Evolutionary conservation across 37 sponge, comb jelly and placozoan genomes (phyloP).

Genomic region (Spongia lamella): DNA sequence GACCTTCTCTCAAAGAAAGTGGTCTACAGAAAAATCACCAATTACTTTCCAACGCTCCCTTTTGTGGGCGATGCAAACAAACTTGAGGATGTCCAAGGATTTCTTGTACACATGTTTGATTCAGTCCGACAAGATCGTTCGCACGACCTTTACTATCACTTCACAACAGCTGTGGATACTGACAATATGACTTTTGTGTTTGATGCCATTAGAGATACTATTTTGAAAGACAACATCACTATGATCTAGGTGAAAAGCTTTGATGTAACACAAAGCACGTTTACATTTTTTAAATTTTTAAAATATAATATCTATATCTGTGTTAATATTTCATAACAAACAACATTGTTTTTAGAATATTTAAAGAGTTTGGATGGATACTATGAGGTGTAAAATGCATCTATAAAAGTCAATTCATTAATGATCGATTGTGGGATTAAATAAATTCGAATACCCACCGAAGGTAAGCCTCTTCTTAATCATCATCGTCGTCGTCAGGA

Average conservation of each 20-base stretch:
- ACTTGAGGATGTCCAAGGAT: slow-evolving; percentile 81
- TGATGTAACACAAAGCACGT: too few species aligned
- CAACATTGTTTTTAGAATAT: too few species aligned
- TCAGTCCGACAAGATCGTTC: slow-evolving; percentile 64
- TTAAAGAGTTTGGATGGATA: too few species aligned
- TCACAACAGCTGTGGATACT: slow-evolving; percentile 92
- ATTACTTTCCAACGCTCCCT: slow-evolving; percentile 73
- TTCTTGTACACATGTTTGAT: slow-evolving; percentile 81
- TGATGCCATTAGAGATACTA: slow-evolving; percentile 80
- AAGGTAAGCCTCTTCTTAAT: too few species aligned
- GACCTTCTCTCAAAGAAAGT: slow-evolving; percentile 88
- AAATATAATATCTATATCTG: too few species aligned
- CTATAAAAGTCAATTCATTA: too few species aligned
- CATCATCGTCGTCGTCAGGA: slow-evolving; percentile 88
- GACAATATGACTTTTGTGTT: slow-evolving; percentile 89
- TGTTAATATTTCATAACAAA: too few species aligned
- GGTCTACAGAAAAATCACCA: slow-evolving; percentile 52
- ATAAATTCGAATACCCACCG: too few species aligned
- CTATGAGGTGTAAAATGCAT: too few species aligned
- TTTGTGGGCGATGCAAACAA: slow-evolving; percentile 70
- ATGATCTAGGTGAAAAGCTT: too few species aligned
- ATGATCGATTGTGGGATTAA: too few species aligned
- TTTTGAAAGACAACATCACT: slow-evolving; percentile 76
- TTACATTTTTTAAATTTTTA: too few species aligned
- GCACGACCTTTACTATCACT: slow-evolving; percentile 85